Percentiles rank a stretch among this genome's conserved stretches.
These are phyloP conservation scores for Mesoligia furuncula DNA, from an alignment of 2,888 invertebrate genomes.

Conservation along the genomic window DNA sequence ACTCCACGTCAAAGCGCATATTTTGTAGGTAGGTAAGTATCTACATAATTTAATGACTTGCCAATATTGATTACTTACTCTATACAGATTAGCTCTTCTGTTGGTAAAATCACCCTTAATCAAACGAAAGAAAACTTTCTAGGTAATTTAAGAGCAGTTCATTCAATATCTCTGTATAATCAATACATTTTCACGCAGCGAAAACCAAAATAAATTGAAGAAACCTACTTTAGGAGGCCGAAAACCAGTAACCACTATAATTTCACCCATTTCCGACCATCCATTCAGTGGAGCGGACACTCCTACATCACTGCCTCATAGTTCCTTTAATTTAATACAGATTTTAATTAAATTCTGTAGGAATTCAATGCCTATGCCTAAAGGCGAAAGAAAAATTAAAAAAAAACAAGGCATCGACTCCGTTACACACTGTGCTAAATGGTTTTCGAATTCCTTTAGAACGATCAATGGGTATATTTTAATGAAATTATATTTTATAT, in stretches of 20 bases:
- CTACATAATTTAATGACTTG: neutral
- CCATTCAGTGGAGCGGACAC: conserved; percentile 31
- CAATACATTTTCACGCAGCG: conserved; percentile 12
- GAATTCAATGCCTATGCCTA: conserved; percentile 46
- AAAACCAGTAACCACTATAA: conserved; percentile 42
- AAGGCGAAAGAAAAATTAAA: conserved; percentile 37
- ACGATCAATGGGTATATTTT: conserved; percentile 10
- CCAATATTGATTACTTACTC: neutral
- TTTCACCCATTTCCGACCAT: conserved; percentile 40
- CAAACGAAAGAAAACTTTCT: neutral
- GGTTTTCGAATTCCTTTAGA: conserved; percentile 21
- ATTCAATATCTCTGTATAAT: neutral
- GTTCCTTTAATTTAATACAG: conserved; percentile 54
- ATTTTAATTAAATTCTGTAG: conserved; percentile 59
- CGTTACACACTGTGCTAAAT: conserved; percentile 18
- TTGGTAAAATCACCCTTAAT: neutral
- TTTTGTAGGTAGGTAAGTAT: neutral
- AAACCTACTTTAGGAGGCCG: conserved; percentile 18
- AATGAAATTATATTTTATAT: conserved; percentile 17
- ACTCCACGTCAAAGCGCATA: neutral
- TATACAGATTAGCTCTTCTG: neutral
- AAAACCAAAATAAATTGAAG: conserved; percentile 11
- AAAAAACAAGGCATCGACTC: conserved; percentile 29
- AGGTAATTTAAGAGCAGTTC: neutral
- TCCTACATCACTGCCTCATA: conserved; percentile 48